Evolutionary conservation across 2,113 vertebrate species (phyloP).

Genomic region (Syngnathus typhle): DNA sequence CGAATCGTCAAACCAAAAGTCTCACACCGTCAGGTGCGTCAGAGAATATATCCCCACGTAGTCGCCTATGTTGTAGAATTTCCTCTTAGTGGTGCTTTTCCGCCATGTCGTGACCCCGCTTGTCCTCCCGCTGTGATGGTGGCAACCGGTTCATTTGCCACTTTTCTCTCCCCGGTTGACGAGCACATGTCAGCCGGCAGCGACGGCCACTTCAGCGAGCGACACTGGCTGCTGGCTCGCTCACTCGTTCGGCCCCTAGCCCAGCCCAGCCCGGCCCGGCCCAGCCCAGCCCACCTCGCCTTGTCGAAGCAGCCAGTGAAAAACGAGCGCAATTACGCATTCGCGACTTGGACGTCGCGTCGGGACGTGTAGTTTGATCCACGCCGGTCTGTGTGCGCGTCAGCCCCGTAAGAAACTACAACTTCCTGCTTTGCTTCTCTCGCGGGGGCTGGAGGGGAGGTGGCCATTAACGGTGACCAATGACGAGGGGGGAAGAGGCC

Average conservation of each 20-base stretch:
- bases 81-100: constrained; percentile 23
- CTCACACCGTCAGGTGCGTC: constrained; percentile 10
- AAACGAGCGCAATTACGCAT: constrained; percentile 55
- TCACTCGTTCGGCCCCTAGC: neutral
- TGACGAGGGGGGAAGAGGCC: constrained; percentile 10
- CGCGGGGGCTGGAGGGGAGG: constrained; percentile 45
- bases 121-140: constrained; percentile 35
- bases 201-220: constrained; percentile 36
- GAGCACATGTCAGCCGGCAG: constrained; percentile 36
- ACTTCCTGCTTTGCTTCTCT: constrained; percentile 31
- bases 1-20: constrained; percentile 43
- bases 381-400: constrained; percentile 34
- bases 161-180: constrained; percentile 33
- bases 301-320: constrained; percentile 55
- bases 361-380: constrained; percentile 66
- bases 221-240: constrained; percentile 25
- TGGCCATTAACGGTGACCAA: constrained; percentile 53
- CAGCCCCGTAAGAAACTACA: constrained; percentile 56
- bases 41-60: constrained; percentile 2
- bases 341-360: constrained; percentile 49
- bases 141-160: constrained; percentile 31
- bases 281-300: neutral
- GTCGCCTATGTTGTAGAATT: constrained; percentile 20
- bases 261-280: neutral
- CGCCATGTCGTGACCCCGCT: constrained; percentile 29